Conservation (phyloP, 2,888 invertebrate genomes). For the Dascillus cervinus region DNA sequence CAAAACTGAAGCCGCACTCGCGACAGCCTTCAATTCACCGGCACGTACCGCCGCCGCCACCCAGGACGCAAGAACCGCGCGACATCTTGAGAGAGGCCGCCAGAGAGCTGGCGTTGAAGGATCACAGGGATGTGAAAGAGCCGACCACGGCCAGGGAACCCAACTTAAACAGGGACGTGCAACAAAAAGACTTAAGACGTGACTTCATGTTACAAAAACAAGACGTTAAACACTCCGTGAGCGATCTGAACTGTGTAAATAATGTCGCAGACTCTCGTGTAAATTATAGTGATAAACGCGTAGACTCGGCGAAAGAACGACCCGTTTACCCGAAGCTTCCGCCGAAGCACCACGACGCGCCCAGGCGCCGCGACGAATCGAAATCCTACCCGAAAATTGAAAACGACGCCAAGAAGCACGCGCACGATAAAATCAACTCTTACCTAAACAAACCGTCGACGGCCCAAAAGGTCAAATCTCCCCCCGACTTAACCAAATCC, state of each 20-base stretch:
- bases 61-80: constrained; percentile 25
- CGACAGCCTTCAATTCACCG: constrained; percentile 24
- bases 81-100: constrained; percentile 35
- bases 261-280: constrained; percentile 16
- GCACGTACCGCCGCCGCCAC: constrained; percentile 10
- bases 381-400: constrained; percentile 28
- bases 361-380: constrained; percentile 27
- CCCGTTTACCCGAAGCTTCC: constrained; percentile 27
- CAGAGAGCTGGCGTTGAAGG: constrained; percentile 24
- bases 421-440: constrained; percentile 30
- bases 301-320: constrained; percentile 13
- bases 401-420: constrained; percentile 31
- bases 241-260: constrained; percentile 22
- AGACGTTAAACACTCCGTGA: constrained; percentile 26
- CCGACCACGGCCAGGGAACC: neutral
- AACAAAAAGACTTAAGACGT: constrained; percentile 22
- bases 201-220: constrained; percentile 27
- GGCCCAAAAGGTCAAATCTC: constrained; percentile 37
- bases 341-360: constrained; percentile 20
- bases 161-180: constrained; percentile 23
- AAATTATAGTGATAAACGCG: constrained; percentile 25
- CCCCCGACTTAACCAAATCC: constrained; percentile 32
- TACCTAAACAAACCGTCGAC: constrained; percentile 33
- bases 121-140: constrained; percentile 10
- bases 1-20: constrained; percentile 31